A percentile compares a stretch with the other conserved stretches of the same genome.
Evolutionary conservation across 2,888 invertebrate genomes (phyloP).

Genomic region (Entomobrya multifasciata): DNA sequence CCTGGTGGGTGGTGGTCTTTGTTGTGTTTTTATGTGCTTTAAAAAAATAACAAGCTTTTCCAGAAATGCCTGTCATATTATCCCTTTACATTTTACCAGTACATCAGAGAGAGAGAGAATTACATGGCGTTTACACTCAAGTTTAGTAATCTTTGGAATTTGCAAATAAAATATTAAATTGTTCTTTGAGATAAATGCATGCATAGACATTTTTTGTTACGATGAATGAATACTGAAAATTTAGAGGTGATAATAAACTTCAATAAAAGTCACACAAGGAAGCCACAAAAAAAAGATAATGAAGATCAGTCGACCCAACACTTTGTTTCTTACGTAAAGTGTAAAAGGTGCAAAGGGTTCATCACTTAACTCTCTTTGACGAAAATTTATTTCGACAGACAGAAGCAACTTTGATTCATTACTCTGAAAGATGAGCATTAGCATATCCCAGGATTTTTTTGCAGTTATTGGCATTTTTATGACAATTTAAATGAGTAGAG

Average conservation of each 20-base stretch:
- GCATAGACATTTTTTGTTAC: too few relatives aligned
- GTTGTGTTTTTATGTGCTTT: not conserved
- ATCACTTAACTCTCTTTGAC: not conserved
- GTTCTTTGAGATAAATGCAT: too few relatives aligned
- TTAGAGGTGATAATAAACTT: too few relatives aligned
- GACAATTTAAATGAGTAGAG: conserved; percentile 61
- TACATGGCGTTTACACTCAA: too few relatives aligned
- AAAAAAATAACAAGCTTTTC: conserved; percentile 27
- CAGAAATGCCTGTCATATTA: conserved; percentile 6
- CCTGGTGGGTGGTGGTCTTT: not conserved
- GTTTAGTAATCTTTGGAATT: not conserved
- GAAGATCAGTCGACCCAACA: too few relatives aligned
- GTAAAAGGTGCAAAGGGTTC: too few relatives aligned
- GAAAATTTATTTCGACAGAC: not conserved
- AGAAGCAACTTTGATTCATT: conserved; percentile 51
- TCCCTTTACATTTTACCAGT: too few relatives aligned
- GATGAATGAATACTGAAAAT: too few relatives aligned
- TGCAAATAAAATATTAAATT: not conserved
- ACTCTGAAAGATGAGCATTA: conserved; percentile 51
- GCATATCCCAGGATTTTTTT: conserved; percentile 63
- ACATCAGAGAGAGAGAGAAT: not conserved
- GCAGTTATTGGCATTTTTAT: conserved; percentile 62
- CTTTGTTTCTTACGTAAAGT: too few relatives aligned
- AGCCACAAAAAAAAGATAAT: too few relatives aligned
- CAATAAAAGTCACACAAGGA: too few relatives aligned